A percentile compares a stretch with the other conserved stretches of the same genome.
phyloP scores from a whole-genome alignment of 2,888 invertebrate species.

The Oxyteleia sp. region DNA sequence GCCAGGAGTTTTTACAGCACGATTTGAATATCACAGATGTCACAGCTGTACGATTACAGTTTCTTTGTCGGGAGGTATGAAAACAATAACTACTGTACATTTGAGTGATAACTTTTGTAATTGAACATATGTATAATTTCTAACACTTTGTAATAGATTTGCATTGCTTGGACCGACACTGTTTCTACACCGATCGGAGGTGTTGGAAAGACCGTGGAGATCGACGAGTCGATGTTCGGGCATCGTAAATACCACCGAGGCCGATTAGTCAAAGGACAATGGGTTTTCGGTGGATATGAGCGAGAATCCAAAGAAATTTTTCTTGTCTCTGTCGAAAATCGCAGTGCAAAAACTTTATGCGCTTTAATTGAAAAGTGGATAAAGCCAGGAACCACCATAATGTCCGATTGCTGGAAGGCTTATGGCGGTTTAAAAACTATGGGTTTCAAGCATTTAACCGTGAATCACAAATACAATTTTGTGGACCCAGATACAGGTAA shows the following conservation, averaged over 20 bases:
- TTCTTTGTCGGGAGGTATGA: no score
- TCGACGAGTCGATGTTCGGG: constrained; percentile 26
- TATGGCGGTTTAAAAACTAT: not conserved
- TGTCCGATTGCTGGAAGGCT: constrained; percentile 21
- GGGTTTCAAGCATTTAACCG: constrained; percentile 16
- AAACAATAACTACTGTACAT: no score
- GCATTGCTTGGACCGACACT: no score
- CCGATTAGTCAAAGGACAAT: constrained; percentile 7
- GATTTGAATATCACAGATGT: no score
- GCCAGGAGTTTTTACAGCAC: no score
- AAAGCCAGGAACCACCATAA: not conserved
- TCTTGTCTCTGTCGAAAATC: constrained; percentile 26
- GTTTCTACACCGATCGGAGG: no score
- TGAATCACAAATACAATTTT: constrained; percentile 28
- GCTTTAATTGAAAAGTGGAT: constrained; percentile 4
- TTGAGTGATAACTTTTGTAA: no score
- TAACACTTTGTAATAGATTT: no score
- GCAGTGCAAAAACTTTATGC: not conserved
- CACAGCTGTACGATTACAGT: no score
- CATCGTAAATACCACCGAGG: constrained; percentile 22
- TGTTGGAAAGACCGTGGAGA: constrained; percentile 1
- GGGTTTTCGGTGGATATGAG: constrained; percentile 32
- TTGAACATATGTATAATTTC: no score
- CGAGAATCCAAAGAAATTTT: constrained; percentile 13
- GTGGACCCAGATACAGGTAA: constrained; percentile 25